Evolutionary conservation across 1,140 invertebrate genomes (phyloP).

Genomic region (Andrena cerasifolii): DNA sequence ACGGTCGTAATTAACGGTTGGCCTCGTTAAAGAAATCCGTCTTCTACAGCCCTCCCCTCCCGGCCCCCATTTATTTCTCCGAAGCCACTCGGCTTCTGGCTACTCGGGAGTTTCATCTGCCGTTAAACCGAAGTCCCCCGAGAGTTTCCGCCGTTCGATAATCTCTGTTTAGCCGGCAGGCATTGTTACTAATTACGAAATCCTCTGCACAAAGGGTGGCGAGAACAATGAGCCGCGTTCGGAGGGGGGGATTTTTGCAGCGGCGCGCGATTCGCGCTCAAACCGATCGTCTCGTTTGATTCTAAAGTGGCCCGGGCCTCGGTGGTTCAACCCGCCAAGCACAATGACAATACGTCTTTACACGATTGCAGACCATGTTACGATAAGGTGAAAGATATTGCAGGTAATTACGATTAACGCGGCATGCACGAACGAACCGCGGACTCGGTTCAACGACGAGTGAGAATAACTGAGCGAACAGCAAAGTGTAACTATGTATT

Average conservation of each 20-base stretch:
- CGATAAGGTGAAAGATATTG: no score
- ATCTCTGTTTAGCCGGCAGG: conserved; percentile 46
- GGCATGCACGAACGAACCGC: no score
- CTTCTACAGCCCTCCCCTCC: neutral
- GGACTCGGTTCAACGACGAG: no score
- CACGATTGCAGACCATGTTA: no score
- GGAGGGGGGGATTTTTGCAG: conserved; percentile 23
- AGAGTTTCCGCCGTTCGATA: conserved; percentile 32
- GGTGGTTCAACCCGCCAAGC: conserved; percentile 24
- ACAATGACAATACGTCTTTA: neutral
- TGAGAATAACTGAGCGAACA: no score
- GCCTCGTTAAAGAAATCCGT: conserved; percentile 42
- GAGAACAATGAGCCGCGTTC: conserved; percentile 35
- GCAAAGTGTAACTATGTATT: no score
- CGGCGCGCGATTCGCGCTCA: neutral
- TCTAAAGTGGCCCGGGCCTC: neutral
- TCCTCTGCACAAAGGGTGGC: conserved; percentile 30
- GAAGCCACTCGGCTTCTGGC: neutral
- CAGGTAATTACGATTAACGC: no score
- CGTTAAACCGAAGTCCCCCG: conserved; percentile 7
- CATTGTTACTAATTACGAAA: conserved; percentile 52
- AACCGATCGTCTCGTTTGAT: conserved; percentile 20
- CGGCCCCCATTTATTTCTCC: neutral
- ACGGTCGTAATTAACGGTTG: conserved; percentile 41
- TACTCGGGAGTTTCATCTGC: conserved; percentile 6